These are phyloP conservation scores for Zosterops borbonicus DNA, from an alignment of 2,113 vertebrate genomes.

Conservation along the genomic window DNA sequence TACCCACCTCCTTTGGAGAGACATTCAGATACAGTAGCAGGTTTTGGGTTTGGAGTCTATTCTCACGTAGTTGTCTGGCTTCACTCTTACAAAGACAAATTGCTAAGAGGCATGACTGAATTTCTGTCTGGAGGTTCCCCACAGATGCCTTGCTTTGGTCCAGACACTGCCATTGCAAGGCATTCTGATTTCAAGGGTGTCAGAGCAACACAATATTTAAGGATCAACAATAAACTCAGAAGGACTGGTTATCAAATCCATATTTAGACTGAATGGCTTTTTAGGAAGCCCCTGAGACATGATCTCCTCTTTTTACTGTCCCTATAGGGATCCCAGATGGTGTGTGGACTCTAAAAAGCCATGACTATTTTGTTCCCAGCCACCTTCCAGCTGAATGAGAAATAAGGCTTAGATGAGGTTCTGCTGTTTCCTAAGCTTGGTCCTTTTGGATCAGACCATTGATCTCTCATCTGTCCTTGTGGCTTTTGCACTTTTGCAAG, in stretches of 20 bases:
- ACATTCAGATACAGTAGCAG: not conserved
- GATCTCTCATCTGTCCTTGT: not conserved
- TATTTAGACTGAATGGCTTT: not conserved
- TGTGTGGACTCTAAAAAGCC: not conserved
- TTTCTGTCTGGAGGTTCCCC: not conserved
- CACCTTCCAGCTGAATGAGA: not conserved
- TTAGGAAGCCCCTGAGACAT: not conserved
- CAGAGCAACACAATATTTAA: not conserved
- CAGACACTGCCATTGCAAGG: not conserved
- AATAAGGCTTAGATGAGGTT: not conserved
- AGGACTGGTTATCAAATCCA: not conserved
- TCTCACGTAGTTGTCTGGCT: not conserved
- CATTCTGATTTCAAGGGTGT: not conserved
- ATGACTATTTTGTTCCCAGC: not conserved
- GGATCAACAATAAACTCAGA: not conserved
- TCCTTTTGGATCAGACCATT: not conserved
- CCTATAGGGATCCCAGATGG: not conserved
- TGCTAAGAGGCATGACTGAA: not conserved
- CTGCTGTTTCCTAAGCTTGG: not conserved
- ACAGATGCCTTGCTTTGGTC: not conserved
- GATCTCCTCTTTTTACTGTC: not conserved
- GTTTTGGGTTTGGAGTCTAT: not conserved
- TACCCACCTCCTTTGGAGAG: not conserved
- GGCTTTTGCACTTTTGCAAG: not conserved
- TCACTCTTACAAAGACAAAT: not conserved